These are phyloP conservation scores for Muschampia plurimacula DNA, from an alignment of 2,888 invertebrate genomes.

Conservation along the genomic window DNA sequence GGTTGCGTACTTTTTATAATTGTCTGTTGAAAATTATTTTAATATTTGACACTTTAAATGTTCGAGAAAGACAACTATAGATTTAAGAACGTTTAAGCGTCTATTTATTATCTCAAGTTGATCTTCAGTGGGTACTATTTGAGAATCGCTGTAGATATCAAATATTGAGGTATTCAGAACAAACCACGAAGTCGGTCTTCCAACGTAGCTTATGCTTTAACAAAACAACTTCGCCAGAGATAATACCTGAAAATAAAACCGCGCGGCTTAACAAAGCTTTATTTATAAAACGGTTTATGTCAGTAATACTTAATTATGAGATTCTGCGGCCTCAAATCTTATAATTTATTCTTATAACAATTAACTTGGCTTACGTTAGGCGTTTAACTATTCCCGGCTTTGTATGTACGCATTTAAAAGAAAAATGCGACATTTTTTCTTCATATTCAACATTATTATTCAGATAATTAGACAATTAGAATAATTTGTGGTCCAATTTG, in stretches of 20 bases:
- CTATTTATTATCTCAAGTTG: no score
- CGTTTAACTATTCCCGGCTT: constrained; percentile 26
- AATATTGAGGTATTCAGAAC: not conserved
- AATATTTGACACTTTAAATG: no score
- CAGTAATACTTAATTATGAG: constrained; percentile 46
- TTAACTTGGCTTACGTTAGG: constrained; percentile 43
- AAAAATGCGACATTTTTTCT: constrained; percentile 3
- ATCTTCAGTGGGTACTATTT: no score
- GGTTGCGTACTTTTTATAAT: no score
- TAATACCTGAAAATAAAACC: constrained; percentile 20
- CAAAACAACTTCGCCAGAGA: not conserved
- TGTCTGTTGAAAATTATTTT: no score
- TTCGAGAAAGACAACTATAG: no score
- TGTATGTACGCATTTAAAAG: constrained; percentile 15
- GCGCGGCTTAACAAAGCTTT: constrained; percentile 34
- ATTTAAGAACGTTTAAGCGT: no score
- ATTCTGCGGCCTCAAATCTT: constrained; percentile 45
- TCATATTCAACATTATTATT: not conserved
- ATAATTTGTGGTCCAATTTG: not conserved
- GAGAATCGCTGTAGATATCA: no score
- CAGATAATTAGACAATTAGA: not conserved
- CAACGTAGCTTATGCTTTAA: not conserved
- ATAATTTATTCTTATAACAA: constrained; percentile 47
- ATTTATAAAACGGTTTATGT: constrained; percentile 47
- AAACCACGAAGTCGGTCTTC: not conserved